Percentiles rank a stretch among this genome's conserved stretches.
Conservation (phyloP, 1,140 invertebrate genomes). For the Hyposmocoma kahamanoa region DNA sequence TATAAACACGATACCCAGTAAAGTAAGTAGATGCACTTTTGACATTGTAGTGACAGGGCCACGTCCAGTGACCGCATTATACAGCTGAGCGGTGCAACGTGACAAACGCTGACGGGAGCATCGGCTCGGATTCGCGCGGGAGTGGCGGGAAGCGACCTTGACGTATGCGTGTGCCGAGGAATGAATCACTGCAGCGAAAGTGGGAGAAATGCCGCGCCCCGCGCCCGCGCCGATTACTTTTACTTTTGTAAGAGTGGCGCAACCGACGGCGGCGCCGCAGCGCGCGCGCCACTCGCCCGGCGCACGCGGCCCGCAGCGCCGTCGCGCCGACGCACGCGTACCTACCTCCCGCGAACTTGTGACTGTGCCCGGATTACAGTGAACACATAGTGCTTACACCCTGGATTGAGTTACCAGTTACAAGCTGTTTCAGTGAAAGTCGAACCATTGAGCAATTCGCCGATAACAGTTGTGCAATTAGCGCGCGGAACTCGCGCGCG, state of each 20-base stretch:
- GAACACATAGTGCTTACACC: slow-evolving; percentile 41
- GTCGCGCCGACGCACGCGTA: slow-evolving; percentile 47
- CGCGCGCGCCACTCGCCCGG: slow-evolving; percentile 60
- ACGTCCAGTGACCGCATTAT: slow-evolving; percentile 13
- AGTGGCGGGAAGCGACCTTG: slow-evolving; percentile 60
- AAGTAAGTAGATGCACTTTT: too few relatives aligned
- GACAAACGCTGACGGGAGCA: slow-evolving; percentile 17
- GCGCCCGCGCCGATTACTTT: slow-evolving; percentile 54
- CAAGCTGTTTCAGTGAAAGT: slow-evolving; percentile 50
- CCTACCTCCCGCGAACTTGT: slow-evolving; percentile 33
- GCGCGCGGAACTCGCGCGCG: slow-evolving; percentile 52
- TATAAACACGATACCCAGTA: too few relatives aligned
- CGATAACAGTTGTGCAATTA: slow-evolving; percentile 59
- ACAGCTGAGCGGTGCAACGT: slow-evolving; percentile 8
- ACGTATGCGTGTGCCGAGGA: slow-evolving; percentile 19
- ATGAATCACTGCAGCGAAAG: slow-evolving; percentile 70
- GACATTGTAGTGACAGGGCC: background rate
- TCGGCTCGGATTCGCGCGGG: slow-evolving; percentile 22
- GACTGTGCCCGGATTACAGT: slow-evolving; percentile 65
- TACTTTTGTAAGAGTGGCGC: slow-evolving; percentile 72
- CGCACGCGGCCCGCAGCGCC: slow-evolving; percentile 67
- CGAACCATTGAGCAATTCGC: slow-evolving; percentile 46
- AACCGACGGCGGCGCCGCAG: slow-evolving; percentile 54
- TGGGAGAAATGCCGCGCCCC: slow-evolving; percentile 68
- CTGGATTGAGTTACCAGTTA: slow-evolving; percentile 55